Evolutionary conservation across 2,888 invertebrate genomes (phyloP).

Genomic region (Glyphotaelius pellucidus): DNA sequence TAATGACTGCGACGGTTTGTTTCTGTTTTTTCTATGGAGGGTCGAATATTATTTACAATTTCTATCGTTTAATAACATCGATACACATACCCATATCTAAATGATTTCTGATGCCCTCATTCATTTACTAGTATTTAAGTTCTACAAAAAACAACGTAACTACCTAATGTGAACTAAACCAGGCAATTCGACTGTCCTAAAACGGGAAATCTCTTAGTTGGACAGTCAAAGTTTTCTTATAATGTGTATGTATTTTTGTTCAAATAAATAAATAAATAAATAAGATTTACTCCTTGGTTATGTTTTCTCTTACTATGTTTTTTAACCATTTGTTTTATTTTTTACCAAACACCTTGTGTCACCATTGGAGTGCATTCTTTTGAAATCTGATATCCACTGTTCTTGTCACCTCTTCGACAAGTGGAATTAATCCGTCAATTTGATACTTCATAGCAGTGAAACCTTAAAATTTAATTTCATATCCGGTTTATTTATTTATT

Average conservation of each 20-base stretch:
- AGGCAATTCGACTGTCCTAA: too few relatives aligned
- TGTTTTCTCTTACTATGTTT: too few relatives aligned
- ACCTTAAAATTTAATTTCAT: constrained; percentile 39
- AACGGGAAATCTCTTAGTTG: too few relatives aligned
- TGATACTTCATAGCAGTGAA: constrained; percentile 36
- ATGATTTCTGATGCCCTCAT: too few relatives aligned
- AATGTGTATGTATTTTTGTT: too few relatives aligned
- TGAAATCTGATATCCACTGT: background rate
- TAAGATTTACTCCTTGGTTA: too few relatives aligned
- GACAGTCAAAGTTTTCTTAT: too few relatives aligned
- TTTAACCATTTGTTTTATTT: too few relatives aligned
- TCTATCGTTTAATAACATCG: background rate
- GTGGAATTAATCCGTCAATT: constrained; percentile 10
- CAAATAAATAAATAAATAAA: too few relatives aligned
- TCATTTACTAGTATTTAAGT: too few relatives aligned
- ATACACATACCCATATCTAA: background rate
- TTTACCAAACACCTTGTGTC: background rate
- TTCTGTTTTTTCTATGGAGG: background rate
- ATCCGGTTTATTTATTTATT: constrained; percentile 31
- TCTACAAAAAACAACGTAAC: too few relatives aligned
- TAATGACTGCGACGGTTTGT: background rate
- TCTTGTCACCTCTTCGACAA: background rate
- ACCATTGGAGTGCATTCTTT: background rate
- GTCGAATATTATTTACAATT: background rate
- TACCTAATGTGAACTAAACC: too few relatives aligned